Conservation (phyloP, 1,140 invertebrate species). For the Eumaeus atala region DNA sequence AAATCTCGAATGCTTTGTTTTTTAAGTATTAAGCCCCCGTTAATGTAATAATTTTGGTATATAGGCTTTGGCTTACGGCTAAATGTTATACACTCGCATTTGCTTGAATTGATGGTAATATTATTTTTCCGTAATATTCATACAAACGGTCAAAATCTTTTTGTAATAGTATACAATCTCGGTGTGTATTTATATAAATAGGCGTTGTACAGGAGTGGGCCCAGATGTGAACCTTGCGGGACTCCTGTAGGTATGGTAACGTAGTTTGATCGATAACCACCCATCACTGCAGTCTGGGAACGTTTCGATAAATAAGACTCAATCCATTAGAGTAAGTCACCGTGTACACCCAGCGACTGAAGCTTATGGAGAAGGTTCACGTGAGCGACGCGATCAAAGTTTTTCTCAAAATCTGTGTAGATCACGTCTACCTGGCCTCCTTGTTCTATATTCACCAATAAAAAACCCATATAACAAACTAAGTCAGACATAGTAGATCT, state of each 20-base stretch:
- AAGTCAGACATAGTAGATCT: constrained; percentile 21
- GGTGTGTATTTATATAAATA: constrained; percentile 11
- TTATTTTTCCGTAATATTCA: constrained; percentile 13
- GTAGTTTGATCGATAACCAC: constrained; percentile 16
- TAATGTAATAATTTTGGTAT: not conserved
- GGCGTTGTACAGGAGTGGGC: constrained; percentile 18
- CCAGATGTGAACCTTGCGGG: constrained; percentile 21
- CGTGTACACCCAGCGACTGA: constrained; percentile 15
- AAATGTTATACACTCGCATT: constrained; percentile 13
- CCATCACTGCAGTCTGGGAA: constrained; percentile 19
- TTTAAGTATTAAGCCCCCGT: not conserved
- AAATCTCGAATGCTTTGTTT: not conserved
- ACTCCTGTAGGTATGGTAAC: constrained; percentile 16
- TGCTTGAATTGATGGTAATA: constrained; percentile 14
- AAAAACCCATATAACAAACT: constrained; percentile 15
- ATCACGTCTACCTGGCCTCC: constrained; percentile 20
- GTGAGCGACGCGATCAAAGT: constrained; percentile 24
- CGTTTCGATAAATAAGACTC: constrained; percentile 20
- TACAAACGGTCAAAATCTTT: constrained; percentile 5
- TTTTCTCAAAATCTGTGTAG: constrained; percentile 27
- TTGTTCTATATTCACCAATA: constrained; percentile 15
- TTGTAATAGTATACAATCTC: constrained; percentile 15
- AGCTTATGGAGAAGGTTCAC: constrained; percentile 20
- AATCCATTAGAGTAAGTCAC: constrained; percentile 21
- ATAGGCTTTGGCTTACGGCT: constrained; percentile 12